Evolutionary conservation across 2,797 vertebrate genomes (phyloP), one percentile per base, ranked within the genome.

Genomic region (Eurystomus glaucurus): DNA sequence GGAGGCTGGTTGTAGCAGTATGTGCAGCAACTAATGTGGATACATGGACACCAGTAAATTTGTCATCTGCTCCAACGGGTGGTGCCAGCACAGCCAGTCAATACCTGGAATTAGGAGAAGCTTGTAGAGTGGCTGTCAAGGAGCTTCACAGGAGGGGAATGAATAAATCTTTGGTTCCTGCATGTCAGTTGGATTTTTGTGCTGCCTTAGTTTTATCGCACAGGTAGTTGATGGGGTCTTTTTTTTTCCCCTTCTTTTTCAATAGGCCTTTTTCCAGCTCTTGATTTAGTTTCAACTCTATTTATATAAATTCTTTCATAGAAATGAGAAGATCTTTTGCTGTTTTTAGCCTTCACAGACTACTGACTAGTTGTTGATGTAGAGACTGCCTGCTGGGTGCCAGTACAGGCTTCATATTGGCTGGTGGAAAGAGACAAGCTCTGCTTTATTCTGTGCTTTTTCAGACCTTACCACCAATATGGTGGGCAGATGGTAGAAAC

Each of bases 371-470:
- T 82, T 97, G 89, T 85, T 95, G 90, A 89, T 96, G 91, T 55
- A 75, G 97, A 70, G 96, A 75, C 98, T 98, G 97, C 98, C 98
- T 97, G 97, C 98, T 98, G 98, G 98, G 98, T 97, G 94, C 98
- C 97, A 97, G 98, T 92, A 96, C 88, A 89, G 98, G 96, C 97
- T 97, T 98, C 70, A 4, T 66, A 45, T 48, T 77, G 90, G 35
- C 62, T 79, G 66, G 31, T 84, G 94, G 96, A 97, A 97, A 93
- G 64, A 97, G 96, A 99, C 98, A 99, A 98, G 97, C 97, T 97
- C 93, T 79, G 96, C 96, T 98, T 98, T 99, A 98, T 98, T 98
- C 95, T 60, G 91, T 33, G 28, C 95, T 98, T 97, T 97, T 88
- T 90, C 85, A 96, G 90, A 89, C 97, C 98, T 98, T 96, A 92